Evolutionary conservation across 2,888 invertebrate genomes (phyloP).

Genomic region (Drosophila cognata): DNA sequence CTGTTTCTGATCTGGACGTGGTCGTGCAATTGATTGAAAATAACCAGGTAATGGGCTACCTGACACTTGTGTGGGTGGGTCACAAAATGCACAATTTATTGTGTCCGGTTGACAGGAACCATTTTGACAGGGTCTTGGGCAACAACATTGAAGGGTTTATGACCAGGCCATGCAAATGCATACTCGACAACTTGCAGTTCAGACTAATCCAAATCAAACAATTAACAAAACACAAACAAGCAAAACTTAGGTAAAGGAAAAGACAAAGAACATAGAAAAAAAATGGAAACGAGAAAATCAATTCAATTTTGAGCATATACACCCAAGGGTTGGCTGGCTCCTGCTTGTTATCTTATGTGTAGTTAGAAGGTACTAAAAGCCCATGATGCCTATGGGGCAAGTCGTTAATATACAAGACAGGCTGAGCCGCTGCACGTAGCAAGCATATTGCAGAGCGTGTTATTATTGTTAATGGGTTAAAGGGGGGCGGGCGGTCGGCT

Average conservation of each 20-base stretch:
- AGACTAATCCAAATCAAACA: constrained; percentile 34
- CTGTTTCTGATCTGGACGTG: constrained; percentile 16
- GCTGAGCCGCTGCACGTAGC: constrained; percentile 22
- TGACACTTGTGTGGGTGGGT: constrained; percentile 10
- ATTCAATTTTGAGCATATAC: constrained; percentile 45
- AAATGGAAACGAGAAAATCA: constrained; percentile 22
- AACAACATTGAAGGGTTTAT: constrained; percentile 18
- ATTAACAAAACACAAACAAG: constrained; percentile 18
- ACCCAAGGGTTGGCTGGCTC: constrained; percentile 23
- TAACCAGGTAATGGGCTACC: constrained; percentile 40
- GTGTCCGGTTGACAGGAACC: constrained; percentile 21
- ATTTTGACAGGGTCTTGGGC: constrained; percentile 25
- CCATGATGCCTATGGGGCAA: constrained; percentile 52
- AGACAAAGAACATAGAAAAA: background rate
- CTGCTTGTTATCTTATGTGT: constrained; percentile 17
- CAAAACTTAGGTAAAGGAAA: constrained; percentile 13
- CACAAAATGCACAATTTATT: constrained; percentile 31
- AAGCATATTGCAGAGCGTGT: constrained; percentile 34
- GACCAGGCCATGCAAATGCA: constrained; percentile 27
- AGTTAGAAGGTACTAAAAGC: constrained; percentile 37
- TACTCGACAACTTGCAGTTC: constrained; percentile 21
- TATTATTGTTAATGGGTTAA: constrained; percentile 12
- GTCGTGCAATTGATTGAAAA: constrained; percentile 48
- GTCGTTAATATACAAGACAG: constrained; percentile 43
- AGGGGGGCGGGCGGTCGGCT: background rate